Evolutionary conservation across 2,888 invertebrate genomes (phyloP).

Genomic region (Eurytoma adleriae): DNA sequence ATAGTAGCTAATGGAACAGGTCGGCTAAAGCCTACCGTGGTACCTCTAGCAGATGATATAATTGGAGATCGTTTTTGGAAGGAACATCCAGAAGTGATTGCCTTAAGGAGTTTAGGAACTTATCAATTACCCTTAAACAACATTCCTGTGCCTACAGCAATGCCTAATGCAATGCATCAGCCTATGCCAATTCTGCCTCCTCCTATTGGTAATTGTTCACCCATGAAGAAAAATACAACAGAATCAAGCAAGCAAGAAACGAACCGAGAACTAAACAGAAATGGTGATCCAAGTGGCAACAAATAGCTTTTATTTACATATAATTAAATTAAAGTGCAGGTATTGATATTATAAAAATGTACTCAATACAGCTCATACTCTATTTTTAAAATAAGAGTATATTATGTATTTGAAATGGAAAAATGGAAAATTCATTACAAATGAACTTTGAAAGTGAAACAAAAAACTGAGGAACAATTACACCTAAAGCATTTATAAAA

Average conservation of each 20-base stretch:
- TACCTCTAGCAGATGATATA: constrained; percentile 88
- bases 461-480: not conserved
- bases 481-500: constrained; percentile 40
- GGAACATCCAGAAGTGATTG: constrained; percentile 81
- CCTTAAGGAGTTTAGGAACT: constrained; percentile 68
- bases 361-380: constrained; percentile 36
- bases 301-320: constrained; percentile 44
- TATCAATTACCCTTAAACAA: constrained; percentile 61
- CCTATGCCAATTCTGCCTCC: constrained; percentile 44
- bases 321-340: constrained; percentile 32
- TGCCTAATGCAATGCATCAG: constrained; percentile 51
- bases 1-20: constrained; percentile 76
- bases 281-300: constrained; percentile 49
- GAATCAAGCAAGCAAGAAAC: constrained; percentile 52
- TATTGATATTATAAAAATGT: constrained; percentile 40
- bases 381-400: constrained; percentile 46
- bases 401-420: constrained; percentile 34
- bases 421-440: constrained; percentile 35
- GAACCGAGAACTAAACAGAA: constrained; percentile 59
- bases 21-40: constrained; percentile 78
- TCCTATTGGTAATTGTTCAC: constrained; percentile 42
- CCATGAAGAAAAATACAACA: constrained; percentile 38
- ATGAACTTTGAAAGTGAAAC: constrained; percentile 39
- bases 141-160: constrained; percentile 58
- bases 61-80: constrained; percentile 92